These are phyloP conservation scores for Cinclus cinclus DNA, from an alignment of 2,113 vertebrate genomes.

Conservation along the genomic window DNA sequence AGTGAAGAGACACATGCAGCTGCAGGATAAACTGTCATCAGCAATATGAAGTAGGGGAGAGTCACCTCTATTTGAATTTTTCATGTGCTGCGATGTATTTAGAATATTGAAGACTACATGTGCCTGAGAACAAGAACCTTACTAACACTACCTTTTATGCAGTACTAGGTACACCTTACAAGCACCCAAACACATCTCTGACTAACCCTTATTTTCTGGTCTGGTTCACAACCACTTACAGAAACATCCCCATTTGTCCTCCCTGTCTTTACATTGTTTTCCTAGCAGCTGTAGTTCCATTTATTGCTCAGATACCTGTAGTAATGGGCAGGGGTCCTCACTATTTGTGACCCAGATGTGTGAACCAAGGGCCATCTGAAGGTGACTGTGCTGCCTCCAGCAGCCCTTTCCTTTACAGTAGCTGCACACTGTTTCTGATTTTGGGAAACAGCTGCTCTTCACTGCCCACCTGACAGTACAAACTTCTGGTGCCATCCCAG, in stretches of 20 bases:
- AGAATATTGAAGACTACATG: not conserved
- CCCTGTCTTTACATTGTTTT: not conserved
- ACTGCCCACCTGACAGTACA: not conserved
- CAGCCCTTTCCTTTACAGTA: not conserved
- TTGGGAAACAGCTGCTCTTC: not conserved
- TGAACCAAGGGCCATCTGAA: not conserved
- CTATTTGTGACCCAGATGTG: not conserved
- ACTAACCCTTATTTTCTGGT: not conserved
- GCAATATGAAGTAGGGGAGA: not conserved
- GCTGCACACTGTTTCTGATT: not conserved
- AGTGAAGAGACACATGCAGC: not conserved
- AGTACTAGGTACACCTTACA: not conserved
- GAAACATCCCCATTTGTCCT: not conserved
- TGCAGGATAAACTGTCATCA: not conserved
- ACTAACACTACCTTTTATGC: not conserved
- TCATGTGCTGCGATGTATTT: not conserved
- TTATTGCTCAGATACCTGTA: not conserved
- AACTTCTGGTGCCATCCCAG: not conserved
- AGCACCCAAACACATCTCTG: not conserved
- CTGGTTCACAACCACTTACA: not conserved
- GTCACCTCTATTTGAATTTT: not conserved
- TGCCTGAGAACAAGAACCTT: not conserved
- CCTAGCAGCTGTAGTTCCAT: not conserved
- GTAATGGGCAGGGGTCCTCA: not conserved
- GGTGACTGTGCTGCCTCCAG: not conserved